Percentiles rank a stretch among this genome's conserved stretches.
phyloP scores from a whole-genome alignment of 2,113 vertebrate genomes.

The Sisor rabdophorus region DNA sequence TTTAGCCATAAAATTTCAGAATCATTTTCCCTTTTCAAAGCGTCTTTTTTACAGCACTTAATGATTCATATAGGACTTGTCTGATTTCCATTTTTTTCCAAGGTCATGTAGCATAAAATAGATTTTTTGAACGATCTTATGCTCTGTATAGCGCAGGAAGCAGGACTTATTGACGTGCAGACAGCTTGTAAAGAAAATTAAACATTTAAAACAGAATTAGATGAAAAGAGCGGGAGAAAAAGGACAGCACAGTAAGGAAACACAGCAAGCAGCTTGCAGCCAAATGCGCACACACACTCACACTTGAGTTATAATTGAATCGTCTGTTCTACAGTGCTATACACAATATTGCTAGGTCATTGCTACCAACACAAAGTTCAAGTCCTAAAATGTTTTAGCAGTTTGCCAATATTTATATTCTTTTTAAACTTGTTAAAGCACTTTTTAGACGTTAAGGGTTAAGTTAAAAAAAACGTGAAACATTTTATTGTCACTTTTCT shows the following conservation, averaged over 20 bases:
- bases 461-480: background rate
- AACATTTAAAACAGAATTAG: background rate
- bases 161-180: background rate
- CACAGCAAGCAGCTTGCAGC: background rate
- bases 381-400: background rate
- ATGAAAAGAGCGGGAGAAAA: conserved; percentile 31
- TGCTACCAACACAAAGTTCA: too few species aligned
- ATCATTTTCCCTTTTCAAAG: background rate
- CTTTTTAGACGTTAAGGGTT: background rate
- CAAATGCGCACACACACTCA: conserved; percentile 35
- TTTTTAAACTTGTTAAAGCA: background rate
- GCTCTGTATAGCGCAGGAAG: background rate
- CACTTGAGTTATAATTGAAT: conserved; percentile 12
- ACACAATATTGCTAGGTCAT: background rate
- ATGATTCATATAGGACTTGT: background rate
- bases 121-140: too few species aligned
- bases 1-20: background rate
- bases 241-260: conserved; percentile 36
- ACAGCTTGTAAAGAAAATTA: conserved; percentile 2
- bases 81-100: background rate
- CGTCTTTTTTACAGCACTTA: background rate
- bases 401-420: background rate
- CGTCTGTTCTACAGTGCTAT: conserved; percentile 19
- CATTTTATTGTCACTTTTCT: background rate
- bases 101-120: background rate